Base-by-base conservation (phyloP, 2,113 vertebrate species). In the Condylura cristata region DNA sequence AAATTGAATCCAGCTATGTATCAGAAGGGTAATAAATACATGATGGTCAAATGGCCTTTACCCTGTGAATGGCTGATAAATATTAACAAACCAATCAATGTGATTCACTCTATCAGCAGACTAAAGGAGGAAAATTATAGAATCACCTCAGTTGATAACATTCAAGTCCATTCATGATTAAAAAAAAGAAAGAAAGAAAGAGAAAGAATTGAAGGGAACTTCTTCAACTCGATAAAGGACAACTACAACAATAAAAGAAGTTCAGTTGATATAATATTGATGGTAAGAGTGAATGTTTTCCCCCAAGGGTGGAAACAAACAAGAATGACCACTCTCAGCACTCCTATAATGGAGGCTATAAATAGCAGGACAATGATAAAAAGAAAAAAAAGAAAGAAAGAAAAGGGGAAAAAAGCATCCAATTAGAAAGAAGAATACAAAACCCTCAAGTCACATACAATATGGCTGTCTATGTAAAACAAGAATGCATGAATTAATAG, bases 71-170 rank as follows among this genome's bases (percentile, higher is more conserved):
- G 20, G 34, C 93, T 93, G 44, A 70, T 70, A 81, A 81, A 89
- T 60, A 81, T 39, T 28, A 1, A 9, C 81, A 93, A 61, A 90
- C 70, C 60, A 53, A 72, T 48, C 51, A 76, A 13, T 70, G 39
- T 56, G 85, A 78, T 78, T 82, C 30, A 90, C 8, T 32, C 7
- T 81, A 63, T 61, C 20, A 86, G 70, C 0, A 94, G 6, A 76
- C 16, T 26, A 39, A 39, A 68, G 37, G 71, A 71, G 28, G 83
- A 84, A 86, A 75, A 51, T 17, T 88, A 75, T 5, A 68, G 22
- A 26, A 56, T 70, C 53, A 71, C 81, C 46, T 86, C 60, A 92
- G 76, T 16, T 96, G 46, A 96, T n/a, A 84, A 84, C 78, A 89
- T 78, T 79, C 70, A 87, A 41, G 65, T 48, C 30, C 74, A 76